A percentile compares a stretch with the other conserved stretches of the same genome.
phyloP scores from a whole-genome alignment of 1,140 invertebrate species.

The Trichogramma pretiosum region DNA sequence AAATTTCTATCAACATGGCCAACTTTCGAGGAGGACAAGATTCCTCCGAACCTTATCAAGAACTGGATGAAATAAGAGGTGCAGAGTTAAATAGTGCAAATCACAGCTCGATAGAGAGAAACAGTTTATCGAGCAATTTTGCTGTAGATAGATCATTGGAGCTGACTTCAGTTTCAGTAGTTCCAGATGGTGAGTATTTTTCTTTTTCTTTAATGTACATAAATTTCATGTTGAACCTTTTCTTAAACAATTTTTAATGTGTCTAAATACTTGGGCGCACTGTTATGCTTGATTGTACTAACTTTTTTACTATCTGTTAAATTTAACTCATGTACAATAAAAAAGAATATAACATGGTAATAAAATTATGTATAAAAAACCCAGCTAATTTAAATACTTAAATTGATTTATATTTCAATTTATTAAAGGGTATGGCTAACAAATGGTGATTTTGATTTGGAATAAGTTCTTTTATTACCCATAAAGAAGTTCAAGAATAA shows the following conservation, averaged over 20 bases:
- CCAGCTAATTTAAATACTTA: constrained; percentile 4
- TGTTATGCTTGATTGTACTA: neutral
- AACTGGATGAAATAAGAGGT: constrained; percentile 32
- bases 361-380: constrained; percentile 6
- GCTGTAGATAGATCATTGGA: constrained; percentile 57
- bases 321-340: constrained; percentile 5
- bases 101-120: constrained; percentile 17
- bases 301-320: neutral
- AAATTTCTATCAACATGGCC: constrained; percentile 22
- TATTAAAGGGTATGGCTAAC: constrained; percentile 18
- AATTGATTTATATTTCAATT: constrained; percentile 11
- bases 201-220: constrained; percentile 14
- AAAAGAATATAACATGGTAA: constrained; percentile 2
- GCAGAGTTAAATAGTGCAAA: constrained; percentile 30
- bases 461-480: no score
- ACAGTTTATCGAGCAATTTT: constrained; percentile 25
- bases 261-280: no score
- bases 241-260: no score
- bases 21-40: constrained; percentile 26
- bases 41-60: constrained; percentile 33
- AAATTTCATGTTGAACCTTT: no score
- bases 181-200: constrained; percentile 60
- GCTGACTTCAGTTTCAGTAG: constrained; percentile 70
- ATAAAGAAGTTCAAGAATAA: no score
- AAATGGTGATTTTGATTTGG: constrained; percentile 8